These are phyloP conservation scores for Deladenus siricidicola DNA, from an alignment of 2,888 invertebrate genomes.

Conservation along the genomic window DNA sequence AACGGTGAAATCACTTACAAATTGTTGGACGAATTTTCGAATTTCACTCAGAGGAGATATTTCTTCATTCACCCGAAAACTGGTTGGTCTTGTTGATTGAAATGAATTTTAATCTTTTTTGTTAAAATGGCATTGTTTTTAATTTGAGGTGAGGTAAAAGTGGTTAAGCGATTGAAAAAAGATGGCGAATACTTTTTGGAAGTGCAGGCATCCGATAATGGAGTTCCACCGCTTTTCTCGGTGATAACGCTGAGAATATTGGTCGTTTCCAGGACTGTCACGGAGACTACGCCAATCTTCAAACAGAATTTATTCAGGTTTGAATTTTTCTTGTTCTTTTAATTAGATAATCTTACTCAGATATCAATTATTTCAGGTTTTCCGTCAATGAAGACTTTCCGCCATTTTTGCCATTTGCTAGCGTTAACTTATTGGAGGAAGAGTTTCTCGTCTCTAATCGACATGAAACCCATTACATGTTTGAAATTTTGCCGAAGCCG, in stretches of 20 bases:
- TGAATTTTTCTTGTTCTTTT: background rate
- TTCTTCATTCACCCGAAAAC: slow-evolving; percentile 7
- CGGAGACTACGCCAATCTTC: slow-evolving; percentile 18
- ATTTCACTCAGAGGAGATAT: slow-evolving; percentile 4
- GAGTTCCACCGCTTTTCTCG: slow-evolving; percentile 29
- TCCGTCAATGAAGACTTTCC: slow-evolving; percentile 26
- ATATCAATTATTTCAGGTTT: slow-evolving; percentile 21
- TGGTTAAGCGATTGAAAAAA: slow-evolving; percentile 6
- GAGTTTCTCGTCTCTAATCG: no score
- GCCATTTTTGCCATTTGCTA: slow-evolving; percentile 20
- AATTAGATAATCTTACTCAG: no score
- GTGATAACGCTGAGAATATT: slow-evolving; percentile 11
- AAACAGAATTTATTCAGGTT: slow-evolving; percentile 22
- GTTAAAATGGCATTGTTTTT: no score
- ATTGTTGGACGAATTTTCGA: slow-evolving; percentile 59
- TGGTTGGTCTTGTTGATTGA: slow-evolving; percentile 7
- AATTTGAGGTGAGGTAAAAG: slow-evolving; percentile 9
- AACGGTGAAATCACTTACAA: slow-evolving; percentile 80
- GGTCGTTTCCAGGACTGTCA: slow-evolving; percentile 4
- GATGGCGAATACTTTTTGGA: slow-evolving; percentile 25
- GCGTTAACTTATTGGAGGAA: slow-evolving; percentile 1
- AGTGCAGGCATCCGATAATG: slow-evolving; percentile 34
- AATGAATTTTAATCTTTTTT: background rate
- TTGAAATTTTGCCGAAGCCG: no score
- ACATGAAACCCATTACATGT: no score